These are phyloP conservation scores for Podabrus alpinus DNA, from an alignment of 2,888 invertebrate species.

Conservation along the genomic window DNA sequence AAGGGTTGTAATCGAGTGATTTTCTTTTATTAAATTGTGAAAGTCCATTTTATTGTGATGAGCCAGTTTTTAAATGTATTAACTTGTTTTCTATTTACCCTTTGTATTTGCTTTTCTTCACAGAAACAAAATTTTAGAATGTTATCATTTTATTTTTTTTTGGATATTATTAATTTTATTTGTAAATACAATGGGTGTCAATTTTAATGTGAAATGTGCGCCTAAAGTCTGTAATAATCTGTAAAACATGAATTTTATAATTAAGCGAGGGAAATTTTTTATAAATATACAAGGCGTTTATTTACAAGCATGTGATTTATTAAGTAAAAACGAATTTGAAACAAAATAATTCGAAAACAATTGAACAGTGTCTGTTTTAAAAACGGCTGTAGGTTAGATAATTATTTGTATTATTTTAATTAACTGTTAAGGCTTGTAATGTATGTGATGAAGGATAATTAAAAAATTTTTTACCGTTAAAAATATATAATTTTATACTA, in stretches of 20 bases:
- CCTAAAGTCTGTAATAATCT: conserved; percentile 3
- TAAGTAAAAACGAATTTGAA: not conserved
- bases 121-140: not conserved
- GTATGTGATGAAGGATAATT: conserved; percentile 30
- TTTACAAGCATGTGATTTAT: conserved; percentile 2
- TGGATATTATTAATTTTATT: not conserved
- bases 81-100: conserved; percentile 6
- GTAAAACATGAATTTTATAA: conserved; percentile 1
- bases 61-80: conserved; percentile 22
- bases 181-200: conserved; percentile 7
- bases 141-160: conserved; percentile 1
- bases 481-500: not conserved
- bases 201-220: conserved; percentile 12
- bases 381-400: conserved; percentile 12
- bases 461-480: conserved; percentile 29
- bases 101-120: conserved; percentile 2
- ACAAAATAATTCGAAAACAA: not conserved
- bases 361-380: conserved; percentile 1
- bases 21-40: conserved; percentile 1
- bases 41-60: conserved; percentile 2
- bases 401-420: conserved; percentile 17
- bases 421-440: conserved; percentile 24
- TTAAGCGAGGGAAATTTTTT: not conserved
- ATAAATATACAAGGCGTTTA: not conserved
- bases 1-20: conserved; percentile 3